A percentile compares a stretch with the other conserved stretches of the same genome.
Conservation (phyloP, 2,797 vertebrate species). For the Epinephelus awoara region DNA sequence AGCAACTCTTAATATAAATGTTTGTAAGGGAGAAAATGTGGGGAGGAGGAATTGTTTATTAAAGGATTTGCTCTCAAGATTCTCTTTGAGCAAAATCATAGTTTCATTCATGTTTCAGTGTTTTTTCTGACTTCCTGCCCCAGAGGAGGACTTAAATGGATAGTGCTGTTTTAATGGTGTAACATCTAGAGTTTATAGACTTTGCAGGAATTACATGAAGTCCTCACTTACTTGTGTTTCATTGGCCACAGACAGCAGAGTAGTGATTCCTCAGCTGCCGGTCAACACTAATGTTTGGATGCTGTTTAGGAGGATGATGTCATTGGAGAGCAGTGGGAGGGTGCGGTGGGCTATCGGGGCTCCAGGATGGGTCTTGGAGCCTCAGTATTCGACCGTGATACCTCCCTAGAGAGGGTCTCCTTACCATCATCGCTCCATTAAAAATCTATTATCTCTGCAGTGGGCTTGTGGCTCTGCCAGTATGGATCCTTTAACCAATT, state of each 20-base stretch:
- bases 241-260: slow-evolving; percentile 31
- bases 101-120: slow-evolving; percentile 18
- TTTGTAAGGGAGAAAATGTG: slow-evolving; percentile 25
- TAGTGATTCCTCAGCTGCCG: slow-evolving; percentile 48
- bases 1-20: slow-evolving; percentile 26
- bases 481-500: slow-evolving; percentile 85
- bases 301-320: slow-evolving; percentile 81
- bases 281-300: slow-evolving; percentile 71
- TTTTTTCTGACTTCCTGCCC: background rate
- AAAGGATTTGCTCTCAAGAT: slow-evolving; percentile 16
- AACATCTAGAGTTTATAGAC: background rate
- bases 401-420: slow-evolving; percentile 83
- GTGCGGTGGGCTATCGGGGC: slow-evolving; percentile 67
- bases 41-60: slow-evolving; percentile 6
- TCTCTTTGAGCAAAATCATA: slow-evolving; percentile 1
- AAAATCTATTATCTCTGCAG: slow-evolving; percentile 86
- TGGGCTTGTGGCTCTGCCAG: slow-evolving; percentile 77
- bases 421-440: slow-evolving; percentile 84
- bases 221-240: slow-evolving; percentile 21
- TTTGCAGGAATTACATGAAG: background rate
- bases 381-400: slow-evolving; percentile 77
- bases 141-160: background rate
- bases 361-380: slow-evolving; percentile 76
- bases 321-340: slow-evolving; percentile 67
- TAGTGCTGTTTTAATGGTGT: background rate